phyloP scores from a whole-genome alignment of 2,888 invertebrate genomes.

The Ferdinandea cuprea region DNA sequence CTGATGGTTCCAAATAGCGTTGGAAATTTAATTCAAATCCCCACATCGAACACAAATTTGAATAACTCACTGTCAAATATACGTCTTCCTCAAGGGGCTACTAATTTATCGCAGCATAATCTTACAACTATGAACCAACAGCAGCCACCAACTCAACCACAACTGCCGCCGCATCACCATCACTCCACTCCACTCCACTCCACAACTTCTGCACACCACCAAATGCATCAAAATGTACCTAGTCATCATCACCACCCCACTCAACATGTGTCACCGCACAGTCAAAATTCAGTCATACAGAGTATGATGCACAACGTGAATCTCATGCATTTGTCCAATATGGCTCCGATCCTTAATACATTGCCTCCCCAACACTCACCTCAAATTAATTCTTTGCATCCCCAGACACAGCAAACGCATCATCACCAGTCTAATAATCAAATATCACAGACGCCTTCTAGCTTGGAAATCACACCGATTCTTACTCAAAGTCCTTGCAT shows the following conservation, averaged over 20 bases:
- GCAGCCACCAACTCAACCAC: constrained; percentile 72
- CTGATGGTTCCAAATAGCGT: constrained; percentile 64
- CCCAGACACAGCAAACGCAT: constrained; percentile 76
- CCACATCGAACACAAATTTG: constrained; percentile 59
- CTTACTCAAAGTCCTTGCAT: constrained; percentile 76
- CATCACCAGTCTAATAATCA: constrained; percentile 76
- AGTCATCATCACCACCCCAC: constrained; percentile 77
- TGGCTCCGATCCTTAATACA: constrained; percentile 76
- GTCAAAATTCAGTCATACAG: constrained; percentile 78
- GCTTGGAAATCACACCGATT: constrained; percentile 77
- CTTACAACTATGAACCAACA: constrained; percentile 68
- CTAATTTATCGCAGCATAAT: constrained; percentile 74
- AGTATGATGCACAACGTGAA: constrained; percentile 82
- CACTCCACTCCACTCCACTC: constrained; percentile 60
- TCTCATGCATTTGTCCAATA: constrained; percentile 80
- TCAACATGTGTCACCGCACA: constrained; percentile 74
- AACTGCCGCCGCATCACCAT: constrained; percentile 72
- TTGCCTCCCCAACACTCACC: constrained; percentile 74
- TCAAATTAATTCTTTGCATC: constrained; percentile 75
- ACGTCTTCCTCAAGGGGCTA: constrained; percentile 62
- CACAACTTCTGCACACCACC: constrained; percentile 65
- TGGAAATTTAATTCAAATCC: constrained; percentile 64
- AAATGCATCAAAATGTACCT: constrained; percentile 73
- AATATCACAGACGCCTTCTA: constrained; percentile 71
- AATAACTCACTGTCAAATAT: constrained; percentile 62